Conservation (phyloP, 2,797 vertebrate genomes). For the Poliocrania exsul region DNA sequence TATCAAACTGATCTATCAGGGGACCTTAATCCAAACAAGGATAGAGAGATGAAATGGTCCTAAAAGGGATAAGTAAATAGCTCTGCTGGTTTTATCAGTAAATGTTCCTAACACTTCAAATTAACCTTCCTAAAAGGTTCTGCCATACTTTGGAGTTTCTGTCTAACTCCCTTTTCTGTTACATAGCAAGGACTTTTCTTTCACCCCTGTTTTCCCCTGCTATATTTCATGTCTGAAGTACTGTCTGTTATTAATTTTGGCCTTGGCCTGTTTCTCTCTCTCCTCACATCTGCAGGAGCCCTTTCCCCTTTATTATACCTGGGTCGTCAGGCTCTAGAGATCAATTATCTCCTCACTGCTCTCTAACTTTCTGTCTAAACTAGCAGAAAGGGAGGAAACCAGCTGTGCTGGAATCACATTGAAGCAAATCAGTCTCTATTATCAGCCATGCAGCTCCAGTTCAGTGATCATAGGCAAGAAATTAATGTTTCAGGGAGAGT, state of each 20-base stretch:
- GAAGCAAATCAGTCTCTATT: conserved; percentile 53
- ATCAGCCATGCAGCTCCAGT: conserved; percentile 49
- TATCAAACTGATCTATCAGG: not conserved
- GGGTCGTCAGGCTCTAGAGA: conserved; percentile 63
- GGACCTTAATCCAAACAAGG: not conserved
- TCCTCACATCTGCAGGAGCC: conserved; percentile 61
- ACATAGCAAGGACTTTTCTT: not conserved
- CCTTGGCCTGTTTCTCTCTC: conserved; percentile 30
- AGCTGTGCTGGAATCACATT: conserved; percentile 59
- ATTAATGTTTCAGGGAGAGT: conserved; percentile 44
- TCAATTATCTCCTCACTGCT: conserved; percentile 58
- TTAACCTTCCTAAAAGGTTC: conserved; percentile 20
- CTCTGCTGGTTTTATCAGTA: conserved; percentile 2
- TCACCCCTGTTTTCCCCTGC: not conserved
- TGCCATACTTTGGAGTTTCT: not conserved
- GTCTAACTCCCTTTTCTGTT: not conserved
- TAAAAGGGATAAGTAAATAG: not conserved
- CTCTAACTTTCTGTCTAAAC: conserved; percentile 56
- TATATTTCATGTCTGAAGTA: conserved; percentile 23
- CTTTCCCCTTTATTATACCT: conserved; percentile 56
- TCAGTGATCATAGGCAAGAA: conserved; percentile 53
- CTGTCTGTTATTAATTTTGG: conserved; percentile 64
- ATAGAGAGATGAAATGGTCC: not conserved
- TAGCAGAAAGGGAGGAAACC: conserved; percentile 20
- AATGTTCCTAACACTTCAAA: not conserved